A percentile compares a stretch with the other conserved stretches of the same genome.
Conservation (phyloP, 2,113 vertebrate species). For the Phaethon lepturus region DNA sequence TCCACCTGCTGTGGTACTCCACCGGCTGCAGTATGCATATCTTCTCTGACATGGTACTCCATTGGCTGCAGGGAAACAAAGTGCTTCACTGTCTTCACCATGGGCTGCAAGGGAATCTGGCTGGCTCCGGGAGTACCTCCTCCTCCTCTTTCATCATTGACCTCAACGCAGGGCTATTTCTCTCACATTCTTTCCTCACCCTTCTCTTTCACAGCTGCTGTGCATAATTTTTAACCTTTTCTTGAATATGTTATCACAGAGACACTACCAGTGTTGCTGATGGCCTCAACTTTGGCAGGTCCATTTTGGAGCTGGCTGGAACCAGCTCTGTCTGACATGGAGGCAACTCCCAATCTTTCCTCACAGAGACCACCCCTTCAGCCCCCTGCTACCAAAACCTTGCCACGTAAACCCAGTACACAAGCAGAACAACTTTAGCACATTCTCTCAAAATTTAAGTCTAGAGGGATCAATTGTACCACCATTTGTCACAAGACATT, state of each 20-base stretch:
- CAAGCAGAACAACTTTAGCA: background rate
- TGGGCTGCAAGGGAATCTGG: background rate
- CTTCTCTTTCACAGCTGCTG: background rate
- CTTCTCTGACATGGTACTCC: background rate
- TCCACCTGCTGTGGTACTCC: background rate
- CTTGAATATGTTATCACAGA: background rate
- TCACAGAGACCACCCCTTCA: background rate
- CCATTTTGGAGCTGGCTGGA: background rate
- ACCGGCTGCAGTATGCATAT: background rate
- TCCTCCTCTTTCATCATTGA: background rate
- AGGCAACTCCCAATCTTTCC: background rate
- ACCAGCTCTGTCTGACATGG: accelerated
- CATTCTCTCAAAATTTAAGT: background rate
- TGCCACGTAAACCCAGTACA: background rate
- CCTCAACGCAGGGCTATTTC: background rate
- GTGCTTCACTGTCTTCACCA: background rate
- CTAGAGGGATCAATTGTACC: background rate
- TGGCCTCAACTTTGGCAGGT: background rate
- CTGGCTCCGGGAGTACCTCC: accelerated
- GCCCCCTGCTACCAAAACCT: background rate
- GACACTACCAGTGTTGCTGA: background rate
- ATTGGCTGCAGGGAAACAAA: background rate
- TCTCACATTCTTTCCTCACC: background rate
- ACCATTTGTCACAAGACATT: background rate
- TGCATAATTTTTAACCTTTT: background rate